Conservation (phyloP, 2,113 vertebrate species). For the Myiozetetes cayanensis region DNA sequence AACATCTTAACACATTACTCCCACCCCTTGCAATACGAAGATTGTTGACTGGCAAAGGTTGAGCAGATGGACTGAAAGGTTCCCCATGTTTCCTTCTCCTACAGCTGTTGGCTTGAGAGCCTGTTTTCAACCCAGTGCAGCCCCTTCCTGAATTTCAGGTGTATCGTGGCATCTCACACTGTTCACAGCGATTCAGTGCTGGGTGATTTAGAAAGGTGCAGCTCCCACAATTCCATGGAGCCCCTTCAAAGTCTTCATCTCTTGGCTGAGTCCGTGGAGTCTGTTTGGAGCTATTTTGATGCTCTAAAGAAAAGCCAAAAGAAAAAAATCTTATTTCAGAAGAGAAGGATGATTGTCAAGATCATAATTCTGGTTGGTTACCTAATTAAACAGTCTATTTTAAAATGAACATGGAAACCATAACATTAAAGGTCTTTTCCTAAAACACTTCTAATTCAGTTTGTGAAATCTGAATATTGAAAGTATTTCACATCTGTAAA, state of each 20-base stretch:
- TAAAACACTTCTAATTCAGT: neutral
- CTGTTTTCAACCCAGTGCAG: conserved; percentile 41
- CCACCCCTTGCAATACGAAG: conserved; percentile 50
- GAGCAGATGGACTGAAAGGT: conserved; percentile 66
- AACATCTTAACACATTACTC: conserved; percentile 23
- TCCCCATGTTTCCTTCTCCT: conserved; percentile 64
- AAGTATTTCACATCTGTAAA: neutral
- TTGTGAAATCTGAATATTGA: neutral
- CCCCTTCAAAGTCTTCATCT: conserved; percentile 98
- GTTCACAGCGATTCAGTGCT: conserved; percentile 97
- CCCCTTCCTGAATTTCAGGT: conserved; percentile 79
- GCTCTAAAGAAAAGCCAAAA: conserved; percentile 33
- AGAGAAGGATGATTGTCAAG: neutral
- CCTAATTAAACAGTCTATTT: neutral
- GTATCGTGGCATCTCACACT: conserved; percentile 98
- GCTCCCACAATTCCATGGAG: conserved; percentile 97
- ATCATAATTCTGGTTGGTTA: neutral
- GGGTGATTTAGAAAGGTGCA: conserved; percentile 99
- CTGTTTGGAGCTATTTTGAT: conserved; percentile 72
- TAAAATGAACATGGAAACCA: neutral
- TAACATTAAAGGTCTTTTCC: neutral
- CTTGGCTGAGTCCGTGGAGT: conserved; percentile 76
- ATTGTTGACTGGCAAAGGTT: conserved; percentile 54
- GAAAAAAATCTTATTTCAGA: neutral
- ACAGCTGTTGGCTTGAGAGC: conserved; percentile 45